Evolutionary conservation across 2,797 vertebrate genomes (phyloP), one percentile per base, ranked within the genome.

Genomic region (Trachops cirrhosus): DNA sequence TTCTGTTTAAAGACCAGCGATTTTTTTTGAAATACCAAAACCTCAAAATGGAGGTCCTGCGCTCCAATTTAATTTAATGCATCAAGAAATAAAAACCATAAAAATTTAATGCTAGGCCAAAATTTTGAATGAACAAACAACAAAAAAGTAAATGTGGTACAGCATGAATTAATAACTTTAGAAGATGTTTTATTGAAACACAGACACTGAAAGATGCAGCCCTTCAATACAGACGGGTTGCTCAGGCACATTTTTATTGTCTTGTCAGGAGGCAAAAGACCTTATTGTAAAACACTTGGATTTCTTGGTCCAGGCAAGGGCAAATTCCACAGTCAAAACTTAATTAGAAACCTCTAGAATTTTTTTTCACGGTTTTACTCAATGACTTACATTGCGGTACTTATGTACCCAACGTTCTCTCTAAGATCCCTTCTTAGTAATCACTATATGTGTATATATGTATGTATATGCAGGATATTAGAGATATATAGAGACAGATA

Each of bases 321-420:
- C 97, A 98, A 98, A 98, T 98, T 98, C 97, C 97, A 98, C 80
- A 97, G 97, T 82, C 95, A 97, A 97, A 98, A 97, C 91, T 96
- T 96, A 98, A 98, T 97, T 97, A 98, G 97, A 97, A 96, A 95
- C 95, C 97, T 97, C 62, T 95, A 98, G 96, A 98, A 98, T 96
- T 96, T 97, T 94, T 94, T 94, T 1, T 52, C 88, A 97, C 71
- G 95, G 86, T 97, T 98, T 98, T 97, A 97, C n/a, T 95, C 88
- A 90, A 95, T 96, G 95, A 96, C 91, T 96, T 97, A 95, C 70
- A 87, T 89, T 97, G 97, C 94, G 96, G 50, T 93, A 52, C 8
- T 86, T 92, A 95, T 62, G 52, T 94, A 86, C 93, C 89, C 85
- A 44, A 87, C 41, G 96, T 75, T 88, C 48, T 96, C 37, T 95